These are phyloP conservation scores for Oppia nitens DNA, from an alignment of 1,140 invertebrate genomes.

Conservation along the genomic window DNA sequence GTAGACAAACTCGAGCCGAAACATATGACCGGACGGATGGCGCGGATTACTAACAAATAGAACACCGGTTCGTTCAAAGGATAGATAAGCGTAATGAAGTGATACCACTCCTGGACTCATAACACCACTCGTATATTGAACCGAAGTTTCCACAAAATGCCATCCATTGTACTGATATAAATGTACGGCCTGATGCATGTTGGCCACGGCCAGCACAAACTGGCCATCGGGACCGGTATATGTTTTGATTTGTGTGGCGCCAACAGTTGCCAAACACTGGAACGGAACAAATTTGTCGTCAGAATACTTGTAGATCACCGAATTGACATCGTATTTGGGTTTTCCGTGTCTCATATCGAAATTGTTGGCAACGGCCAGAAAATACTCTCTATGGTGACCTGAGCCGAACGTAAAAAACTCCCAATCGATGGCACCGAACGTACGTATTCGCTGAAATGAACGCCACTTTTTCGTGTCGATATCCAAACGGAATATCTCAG, in stretches of 20 bases:
- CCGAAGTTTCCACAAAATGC: conserved; percentile 25
- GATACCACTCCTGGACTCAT: conserved; percentile 16
- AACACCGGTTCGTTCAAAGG: neutral
- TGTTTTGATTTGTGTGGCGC: conserved; percentile 21
- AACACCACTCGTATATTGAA: conserved; percentile 15
- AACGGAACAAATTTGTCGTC: conserved; percentile 29
- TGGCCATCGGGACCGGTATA: conserved; percentile 16
- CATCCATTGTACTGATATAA: conserved; percentile 33
- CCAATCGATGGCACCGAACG: conserved; percentile 26
- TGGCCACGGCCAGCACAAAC: conserved; percentile 22
- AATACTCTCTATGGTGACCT: conserved; percentile 20
- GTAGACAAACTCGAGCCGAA: conserved; percentile 10
- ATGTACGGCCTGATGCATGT: conserved; percentile 13
- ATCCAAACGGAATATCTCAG: conserved; percentile 33
- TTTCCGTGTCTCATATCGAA: conserved; percentile 19
- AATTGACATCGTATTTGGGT: conserved; percentile 16
- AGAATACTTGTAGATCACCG: conserved; percentile 29
- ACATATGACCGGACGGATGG: conserved; percentile 4
- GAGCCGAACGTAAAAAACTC: conserved; percentile 23
- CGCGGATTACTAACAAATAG: conserved; percentile 12
- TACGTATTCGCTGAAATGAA: conserved; percentile 31
- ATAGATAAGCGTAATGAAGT: neutral
- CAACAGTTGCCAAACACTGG: conserved; percentile 25
- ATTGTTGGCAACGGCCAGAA: conserved; percentile 24
- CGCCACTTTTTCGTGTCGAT: conserved; percentile 26